phyloP scores from a whole-genome alignment of 2,113 vertebrate genomes.

The Isurus oxyrinchus region DNA sequence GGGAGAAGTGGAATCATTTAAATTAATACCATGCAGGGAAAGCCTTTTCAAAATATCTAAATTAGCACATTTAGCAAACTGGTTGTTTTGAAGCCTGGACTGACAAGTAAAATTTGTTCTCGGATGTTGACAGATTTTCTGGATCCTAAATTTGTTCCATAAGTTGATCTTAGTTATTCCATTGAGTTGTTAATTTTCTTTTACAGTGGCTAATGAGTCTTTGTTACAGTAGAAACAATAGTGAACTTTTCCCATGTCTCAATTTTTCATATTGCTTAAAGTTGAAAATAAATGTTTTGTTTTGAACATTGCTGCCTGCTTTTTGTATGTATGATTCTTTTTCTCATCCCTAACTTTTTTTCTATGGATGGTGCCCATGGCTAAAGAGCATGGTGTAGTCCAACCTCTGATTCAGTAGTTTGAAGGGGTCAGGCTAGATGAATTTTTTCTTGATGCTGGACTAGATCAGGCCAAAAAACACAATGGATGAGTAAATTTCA shows the following conservation, averaged over 20 bases:
- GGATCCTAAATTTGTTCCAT: neutral
- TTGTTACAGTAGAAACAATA: neutral
- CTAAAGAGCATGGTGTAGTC: neutral
- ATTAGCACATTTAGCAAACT: neutral
- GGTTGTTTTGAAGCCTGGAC: neutral
- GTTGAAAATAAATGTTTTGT: neutral
- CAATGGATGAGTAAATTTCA: neutral
- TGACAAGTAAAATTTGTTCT: neutral
- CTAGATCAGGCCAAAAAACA: neutral
- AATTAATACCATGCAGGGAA: no score
- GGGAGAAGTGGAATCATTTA: neutral
- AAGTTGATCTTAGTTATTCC: neutral
- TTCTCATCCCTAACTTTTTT: neutral
- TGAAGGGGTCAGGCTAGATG: neutral
- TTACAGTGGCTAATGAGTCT: neutral
- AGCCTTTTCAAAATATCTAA: neutral
- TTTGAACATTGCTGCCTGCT: neutral
- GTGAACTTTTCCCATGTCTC: neutral
- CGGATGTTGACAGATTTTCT: neutral
- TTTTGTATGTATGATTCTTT: neutral
- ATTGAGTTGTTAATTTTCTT: neutral
- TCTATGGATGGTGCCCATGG: neutral
- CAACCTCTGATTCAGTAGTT: neutral
- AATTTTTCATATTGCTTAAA: neutral
- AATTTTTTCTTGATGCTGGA: neutral